Evolutionary conservation across 64 coral and sea anemone genomes (phyloP), one percentile per base, ranked within the genome.

Genomic region (Anthopleura sola): DNA sequence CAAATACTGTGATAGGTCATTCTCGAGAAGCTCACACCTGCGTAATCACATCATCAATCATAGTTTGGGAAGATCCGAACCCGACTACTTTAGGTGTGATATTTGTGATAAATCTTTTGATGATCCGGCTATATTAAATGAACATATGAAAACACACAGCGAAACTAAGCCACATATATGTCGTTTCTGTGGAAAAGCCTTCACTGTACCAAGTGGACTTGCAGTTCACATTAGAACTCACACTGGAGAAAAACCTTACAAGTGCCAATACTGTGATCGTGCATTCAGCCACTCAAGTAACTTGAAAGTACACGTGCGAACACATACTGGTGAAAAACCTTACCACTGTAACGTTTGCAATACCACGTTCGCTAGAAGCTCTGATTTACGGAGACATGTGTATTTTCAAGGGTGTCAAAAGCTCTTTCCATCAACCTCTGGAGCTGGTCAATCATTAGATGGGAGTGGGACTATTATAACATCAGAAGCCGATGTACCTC

Each of bases 261-360:
- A 86, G 29, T 99, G 97, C 68, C 77, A 92, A 51, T 86, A 92
- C 88, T 99, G 97, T 78, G 93, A 89, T 48, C 94, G 93, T 68
- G 93, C 89, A 55, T 99, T 99, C 33, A 94, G 92, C 28, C 87
- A 92, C 76, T 86, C 93, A 14, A 92, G 93, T 78, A 99, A 99
- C 68, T 84, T 99, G 17, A 99, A 99, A 83, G 93, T 99, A 47
- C 97, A 99, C 38, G 87, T 85, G 7, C 79, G 97, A 23, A 91
- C 97, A 34, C 97, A 99, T 49, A 99, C 97, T 7, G 97, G 97
- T 49, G 97, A 99, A 76, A 99, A 95, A 50, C 97, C 97, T 11
- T 99, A 99, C 87, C 87, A 88, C 31, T 99, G 97, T 24, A 93
- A 89, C 24, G 87, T 88, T 34, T 83, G 82, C 18, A 55, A 83